Conservation (phyloP, 2,888 invertebrate species). For the Drosophila incognita region DNA sequence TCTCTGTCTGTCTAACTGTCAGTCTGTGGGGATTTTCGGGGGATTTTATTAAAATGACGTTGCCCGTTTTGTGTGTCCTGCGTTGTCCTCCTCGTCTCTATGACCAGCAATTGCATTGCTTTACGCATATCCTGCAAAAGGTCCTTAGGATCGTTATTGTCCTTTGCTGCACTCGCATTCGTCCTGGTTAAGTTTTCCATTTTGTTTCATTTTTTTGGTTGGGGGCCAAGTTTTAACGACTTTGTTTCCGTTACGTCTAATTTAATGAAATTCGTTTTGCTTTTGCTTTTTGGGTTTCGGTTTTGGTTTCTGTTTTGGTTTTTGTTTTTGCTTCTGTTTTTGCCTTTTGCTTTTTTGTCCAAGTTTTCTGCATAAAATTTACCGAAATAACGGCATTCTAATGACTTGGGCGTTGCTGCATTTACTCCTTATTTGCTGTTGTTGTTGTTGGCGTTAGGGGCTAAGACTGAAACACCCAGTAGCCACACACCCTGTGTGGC, state of each 20-base stretch:
- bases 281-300: constrained; percentile 46
- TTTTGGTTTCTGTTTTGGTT: constrained; percentile 27
- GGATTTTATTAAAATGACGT: constrained; percentile 73
- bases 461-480: constrained; percentile 18
- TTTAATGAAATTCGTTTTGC: constrained; percentile 79
- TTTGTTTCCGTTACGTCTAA: constrained; percentile 81
- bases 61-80: constrained; percentile 30
- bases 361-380: constrained; percentile 71
- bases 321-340: constrained; percentile 35
- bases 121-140: constrained; percentile 59
- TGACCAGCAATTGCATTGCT: constrained; percentile 56
- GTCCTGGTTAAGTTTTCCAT: constrained; percentile 41
- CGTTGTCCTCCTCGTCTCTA: constrained; percentile 20
- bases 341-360: constrained; percentile 37
- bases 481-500: constrained; percentile 10
- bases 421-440: constrained; percentile 24
- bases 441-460: constrained; percentile 7
- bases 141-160: constrained; percentile 68
- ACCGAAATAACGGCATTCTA: constrained; percentile 71
- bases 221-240: constrained; percentile 76
- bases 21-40: constrained; percentile 58
- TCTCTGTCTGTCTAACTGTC: constrained; percentile 4
- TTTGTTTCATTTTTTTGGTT: constrained; percentile 30
- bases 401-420: constrained; percentile 76
- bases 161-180: constrained; percentile 43